Percentiles rank a stretch among this genome's conserved stretches.
These are phyloP conservation scores for Rhyacichthys aspro DNA, from an alignment of 2,797 vertebrate genomes.

Conservation along the genomic window DNA sequence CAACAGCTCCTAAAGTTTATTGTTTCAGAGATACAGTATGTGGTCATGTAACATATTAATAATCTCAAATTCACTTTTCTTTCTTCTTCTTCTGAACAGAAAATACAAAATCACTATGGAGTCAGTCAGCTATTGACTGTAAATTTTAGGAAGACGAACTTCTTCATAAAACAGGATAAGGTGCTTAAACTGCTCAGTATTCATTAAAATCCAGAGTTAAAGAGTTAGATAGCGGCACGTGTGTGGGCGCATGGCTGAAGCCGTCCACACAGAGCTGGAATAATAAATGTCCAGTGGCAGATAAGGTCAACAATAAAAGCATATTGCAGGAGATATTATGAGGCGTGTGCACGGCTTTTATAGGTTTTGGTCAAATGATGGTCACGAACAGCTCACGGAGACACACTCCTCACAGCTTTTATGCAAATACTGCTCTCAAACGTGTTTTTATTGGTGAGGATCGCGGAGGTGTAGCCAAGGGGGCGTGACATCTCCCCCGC, in stretches of 20 bases:
- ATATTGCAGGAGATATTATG: slow-evolving; percentile 1
- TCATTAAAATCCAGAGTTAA: not conserved
- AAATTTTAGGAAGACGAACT: too few relatives aligned
- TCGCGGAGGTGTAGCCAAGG: slow-evolving; percentile 74
- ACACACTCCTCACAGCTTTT: slow-evolving; percentile 53
- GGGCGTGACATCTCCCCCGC: slow-evolving; percentile 70
- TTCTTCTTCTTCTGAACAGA: too few relatives aligned
- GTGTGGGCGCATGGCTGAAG: not conserved
- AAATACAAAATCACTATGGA: too few relatives aligned
- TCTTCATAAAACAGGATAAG: too few relatives aligned
- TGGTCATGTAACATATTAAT: too few relatives aligned
- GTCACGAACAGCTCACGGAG: slow-evolving; percentile 44
- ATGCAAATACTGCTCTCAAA: slow-evolving; percentile 63
- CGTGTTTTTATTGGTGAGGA: slow-evolving; percentile 69
- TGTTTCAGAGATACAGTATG: too few relatives aligned
- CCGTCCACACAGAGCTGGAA: not conserved
- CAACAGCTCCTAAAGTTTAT: not conserved
- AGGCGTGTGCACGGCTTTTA: slow-evolving; percentile 27
- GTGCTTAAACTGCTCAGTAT: too few relatives aligned
- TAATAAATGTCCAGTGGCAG: slow-evolving; percentile 7
- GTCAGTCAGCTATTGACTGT: too few relatives aligned
- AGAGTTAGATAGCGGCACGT: not conserved
- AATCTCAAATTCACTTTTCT: too few relatives aligned
- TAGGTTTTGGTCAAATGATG: slow-evolving; percentile 59
- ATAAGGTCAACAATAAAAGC: slow-evolving; percentile 3